phyloP scores from a whole-genome alignment of 2,888 invertebrate species.

The Cybosia mesomella region DNA sequence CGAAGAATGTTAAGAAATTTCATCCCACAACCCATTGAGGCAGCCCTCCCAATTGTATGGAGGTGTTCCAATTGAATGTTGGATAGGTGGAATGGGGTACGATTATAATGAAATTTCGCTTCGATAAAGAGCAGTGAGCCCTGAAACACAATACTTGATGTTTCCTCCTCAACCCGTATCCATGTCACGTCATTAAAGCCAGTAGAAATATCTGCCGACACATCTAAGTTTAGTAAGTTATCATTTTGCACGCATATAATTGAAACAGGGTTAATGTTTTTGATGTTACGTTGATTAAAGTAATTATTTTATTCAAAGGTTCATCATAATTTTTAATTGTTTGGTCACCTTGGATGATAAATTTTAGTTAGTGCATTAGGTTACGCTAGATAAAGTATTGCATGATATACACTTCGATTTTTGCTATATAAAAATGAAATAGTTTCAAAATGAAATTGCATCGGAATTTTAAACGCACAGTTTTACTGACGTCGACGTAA shows the following conservation, averaged over 20 bases:
- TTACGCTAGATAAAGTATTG: not conserved
- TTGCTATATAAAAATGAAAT: not conserved
- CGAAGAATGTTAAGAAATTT: slow-evolving; percentile 86
- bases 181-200: slow-evolving; percentile 83
- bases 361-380: not conserved
- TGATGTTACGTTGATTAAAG: slow-evolving; percentile 30
- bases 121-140: slow-evolving; percentile 84
- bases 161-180: slow-evolving; percentile 85
- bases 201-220: slow-evolving; percentile 83
- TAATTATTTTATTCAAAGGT: slow-evolving; percentile 21
- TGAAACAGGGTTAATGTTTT: slow-evolving; percentile 45
- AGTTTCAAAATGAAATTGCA: not conserved
- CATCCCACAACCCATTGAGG: slow-evolving; percentile 85
- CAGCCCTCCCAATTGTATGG: slow-evolving; percentile 84
- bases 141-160: slow-evolving; percentile 85
- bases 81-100: slow-evolving; percentile 78
- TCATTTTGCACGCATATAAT: slow-evolving; percentile 62
- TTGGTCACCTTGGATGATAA: not conserved
- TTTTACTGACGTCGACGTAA: not conserved
- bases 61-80: slow-evolving; percentile 86
- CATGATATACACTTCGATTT: too few relatives aligned
- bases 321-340: not conserved
- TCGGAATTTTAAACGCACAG: not conserved
- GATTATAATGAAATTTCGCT: slow-evolving; percentile 85
- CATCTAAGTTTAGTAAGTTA: slow-evolving; percentile 80